Evolutionary conservation across 2,797 vertebrate species (phyloP).

Genomic region (Geotrypetes seraphini): DNA sequence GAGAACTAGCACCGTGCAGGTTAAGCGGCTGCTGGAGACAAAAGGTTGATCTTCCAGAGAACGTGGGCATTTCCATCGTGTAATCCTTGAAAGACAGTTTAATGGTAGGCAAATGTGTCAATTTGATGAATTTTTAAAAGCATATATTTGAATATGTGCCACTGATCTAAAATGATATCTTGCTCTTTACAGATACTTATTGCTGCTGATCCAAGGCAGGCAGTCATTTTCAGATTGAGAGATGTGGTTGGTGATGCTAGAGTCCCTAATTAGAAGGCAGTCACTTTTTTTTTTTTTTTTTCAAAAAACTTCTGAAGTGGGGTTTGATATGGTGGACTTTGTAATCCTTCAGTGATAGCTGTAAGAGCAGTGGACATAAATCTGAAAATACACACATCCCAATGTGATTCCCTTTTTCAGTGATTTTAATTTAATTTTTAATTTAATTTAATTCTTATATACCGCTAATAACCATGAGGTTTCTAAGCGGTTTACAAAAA

Average conservation of each 20-base stretch:
- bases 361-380: no score
- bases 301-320: not conserved
- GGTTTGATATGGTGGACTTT: no score
- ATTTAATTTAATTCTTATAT: no score
- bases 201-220: conserved; percentile 11
- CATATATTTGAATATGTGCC: not conserved
- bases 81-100: not conserved
- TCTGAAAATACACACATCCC: no score
- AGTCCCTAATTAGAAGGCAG: not conserved
- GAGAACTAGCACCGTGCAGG: conserved; percentile 9
- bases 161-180: not conserved
- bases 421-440: no score
- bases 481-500: no score
- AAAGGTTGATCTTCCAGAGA: conserved; percentile 8
- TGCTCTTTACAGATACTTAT: conserved; percentile 1
- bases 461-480: no score
- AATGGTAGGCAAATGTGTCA: not conserved
- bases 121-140: not conserved
- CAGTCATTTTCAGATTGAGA: conserved; percentile 11
- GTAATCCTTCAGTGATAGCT: no score
- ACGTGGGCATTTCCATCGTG: no score
- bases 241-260: no score
- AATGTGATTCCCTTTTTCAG: no score
- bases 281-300: no score
- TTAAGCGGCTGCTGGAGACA: conserved; percentile 14